phyloP scores from a whole-genome alignment of 2,888 invertebrate species.

The Stegana nigrithorax region DNA sequence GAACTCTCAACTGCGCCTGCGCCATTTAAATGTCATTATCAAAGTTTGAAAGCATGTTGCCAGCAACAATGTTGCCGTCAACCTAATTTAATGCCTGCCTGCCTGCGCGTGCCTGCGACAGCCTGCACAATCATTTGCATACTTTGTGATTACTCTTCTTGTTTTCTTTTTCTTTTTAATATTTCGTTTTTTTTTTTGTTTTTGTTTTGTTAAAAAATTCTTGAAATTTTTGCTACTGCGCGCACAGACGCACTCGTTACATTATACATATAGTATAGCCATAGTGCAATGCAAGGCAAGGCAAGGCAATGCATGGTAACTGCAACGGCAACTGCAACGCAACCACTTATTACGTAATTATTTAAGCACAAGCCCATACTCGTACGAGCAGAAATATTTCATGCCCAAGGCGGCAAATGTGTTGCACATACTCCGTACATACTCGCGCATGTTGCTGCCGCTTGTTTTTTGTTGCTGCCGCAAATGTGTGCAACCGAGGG shows the following conservation, averaged over 20 bases:
- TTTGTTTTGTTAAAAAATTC: neutral
- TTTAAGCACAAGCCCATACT: constrained; percentile 55
- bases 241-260: no score
- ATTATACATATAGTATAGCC: no score
- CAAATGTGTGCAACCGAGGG: constrained; percentile 47
- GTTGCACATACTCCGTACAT: no score
- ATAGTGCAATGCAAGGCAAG: no score
- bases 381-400: no score
- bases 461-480: neutral
- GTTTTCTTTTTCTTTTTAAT: neutral
- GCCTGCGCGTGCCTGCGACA: no score
- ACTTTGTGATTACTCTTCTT: neutral
- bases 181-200: neutral
- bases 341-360: constrained; percentile 66
- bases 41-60: no score
- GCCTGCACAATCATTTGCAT: neutral
- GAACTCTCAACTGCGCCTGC: constrained; percentile 25
- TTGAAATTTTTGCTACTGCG: neutral
- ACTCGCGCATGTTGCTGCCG: neutral
- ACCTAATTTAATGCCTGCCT: neutral
- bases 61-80: no score
- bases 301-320: neutral
- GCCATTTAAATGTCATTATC: constrained; percentile 56
- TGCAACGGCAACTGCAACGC: constrained; percentile 18
- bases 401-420: constrained; percentile 17